A percentile compares a stretch with the other conserved stretches of the same genome.
Evolutionary conservation across 2,113 vertebrate species (phyloP).

Genomic region (Ctenomys sociabilis): DNA sequence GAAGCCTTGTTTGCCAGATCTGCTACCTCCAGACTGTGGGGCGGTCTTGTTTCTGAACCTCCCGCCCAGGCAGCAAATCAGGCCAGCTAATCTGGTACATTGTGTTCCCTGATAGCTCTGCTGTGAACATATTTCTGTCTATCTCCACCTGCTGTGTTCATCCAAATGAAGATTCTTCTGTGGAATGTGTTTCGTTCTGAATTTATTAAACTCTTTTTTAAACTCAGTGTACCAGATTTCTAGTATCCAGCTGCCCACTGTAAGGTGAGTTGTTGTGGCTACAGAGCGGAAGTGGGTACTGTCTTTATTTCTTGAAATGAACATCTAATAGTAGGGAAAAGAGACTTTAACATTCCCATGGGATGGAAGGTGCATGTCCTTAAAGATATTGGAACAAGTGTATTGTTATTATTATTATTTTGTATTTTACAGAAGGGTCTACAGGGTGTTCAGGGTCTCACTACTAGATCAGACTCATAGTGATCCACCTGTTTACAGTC

Average conservation of each 20-base stretch:
- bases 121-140: constrained; percentile 53
- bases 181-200: constrained; percentile 10
- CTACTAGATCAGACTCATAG: no score
- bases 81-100: constrained; percentile 57
- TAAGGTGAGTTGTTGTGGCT: constrained; percentile 24
- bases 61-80: constrained; percentile 3
- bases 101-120: constrained; percentile 36
- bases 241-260: constrained; percentile 34
- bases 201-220: constrained; percentile 57
- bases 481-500: no score
- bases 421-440: no score
- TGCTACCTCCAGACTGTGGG: constrained; percentile 67
- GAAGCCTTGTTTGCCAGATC: background rate
- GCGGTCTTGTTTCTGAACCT: constrained; percentile 53
- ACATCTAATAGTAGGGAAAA: background rate
- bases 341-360: background rate
- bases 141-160: constrained; percentile 62
- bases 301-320: background rate
- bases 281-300: background rate
- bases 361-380: background rate
- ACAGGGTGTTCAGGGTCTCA: no score
- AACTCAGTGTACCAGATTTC: background rate
- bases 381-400: background rate
- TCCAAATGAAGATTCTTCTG: constrained; percentile 29
- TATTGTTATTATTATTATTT: no score